A percentile compares a stretch with the other conserved stretches of the same genome.
Evolutionary conservation across 2,888 invertebrate genomes (phyloP).

Genomic region (Drosophila austrosaltans): DNA sequence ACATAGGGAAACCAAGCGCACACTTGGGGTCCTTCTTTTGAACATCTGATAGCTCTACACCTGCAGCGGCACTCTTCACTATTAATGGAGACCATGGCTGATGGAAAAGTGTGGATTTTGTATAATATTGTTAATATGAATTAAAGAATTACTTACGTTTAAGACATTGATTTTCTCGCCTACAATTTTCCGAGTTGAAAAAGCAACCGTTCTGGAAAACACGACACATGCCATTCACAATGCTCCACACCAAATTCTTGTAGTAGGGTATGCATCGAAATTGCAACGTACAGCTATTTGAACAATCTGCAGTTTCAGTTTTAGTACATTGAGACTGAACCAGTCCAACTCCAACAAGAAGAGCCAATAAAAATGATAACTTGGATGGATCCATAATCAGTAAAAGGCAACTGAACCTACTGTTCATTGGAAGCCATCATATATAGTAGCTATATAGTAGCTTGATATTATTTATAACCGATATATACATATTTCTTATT

Average conservation of each 20-base stretch:
- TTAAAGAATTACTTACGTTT: constrained; percentile 21
- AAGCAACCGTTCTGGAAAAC: constrained; percentile 58
- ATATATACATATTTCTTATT: background rate
- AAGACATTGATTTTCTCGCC: constrained; percentile 44
- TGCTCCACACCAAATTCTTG: constrained; percentile 43
- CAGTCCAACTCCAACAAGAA: background rate
- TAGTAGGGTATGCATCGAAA: constrained; percentile 40
- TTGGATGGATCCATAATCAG: constrained; percentile 1
- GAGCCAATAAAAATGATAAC: constrained; percentile 4
- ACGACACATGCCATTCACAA: constrained; percentile 39
- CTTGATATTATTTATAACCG: background rate
- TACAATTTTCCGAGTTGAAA: constrained; percentile 43
- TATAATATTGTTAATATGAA: background rate
- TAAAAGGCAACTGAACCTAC: constrained; percentile 4
- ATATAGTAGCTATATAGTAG: constrained; percentile 6
- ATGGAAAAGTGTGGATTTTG: too few species aligned
- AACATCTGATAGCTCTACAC: constrained; percentile 16
- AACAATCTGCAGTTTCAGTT: constrained; percentile 30
- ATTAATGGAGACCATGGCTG: constrained; percentile 35
- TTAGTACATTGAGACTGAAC: constrained; percentile 18
- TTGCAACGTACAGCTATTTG: constrained; percentile 9
- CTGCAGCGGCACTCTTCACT: constrained; percentile 8
- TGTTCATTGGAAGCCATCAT: background rate
- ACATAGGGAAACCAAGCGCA: constrained; percentile 27
- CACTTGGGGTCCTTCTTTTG: background rate